Evolutionary conservation across 2,113 vertebrate genomes (phyloP), one percentile per base, ranked within the genome.

Genomic region (Sula dactylatra): DNA sequence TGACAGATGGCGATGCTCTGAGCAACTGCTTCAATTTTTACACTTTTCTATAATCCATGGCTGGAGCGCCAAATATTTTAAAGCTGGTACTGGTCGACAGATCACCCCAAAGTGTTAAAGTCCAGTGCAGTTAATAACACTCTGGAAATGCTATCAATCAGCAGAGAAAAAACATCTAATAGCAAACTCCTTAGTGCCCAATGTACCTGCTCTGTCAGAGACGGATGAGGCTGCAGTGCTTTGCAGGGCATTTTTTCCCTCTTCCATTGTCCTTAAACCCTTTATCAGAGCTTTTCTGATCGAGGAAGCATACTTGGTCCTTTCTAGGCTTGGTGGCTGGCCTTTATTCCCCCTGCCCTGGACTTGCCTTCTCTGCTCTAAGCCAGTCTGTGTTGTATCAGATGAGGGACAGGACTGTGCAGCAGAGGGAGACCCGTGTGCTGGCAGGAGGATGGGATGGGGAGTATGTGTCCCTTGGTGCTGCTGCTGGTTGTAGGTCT

Each of bases 61-160:
- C 97, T 95, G 61, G 79, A 93, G 92, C 95, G 88, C 88, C 97
- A 95, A 97, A 91, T 73, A 86, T 96, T 98, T 97, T 96, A 94
- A 95, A 88, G 97, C 93, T 95, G 94, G 96, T 93, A n/a, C 96
- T 25, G 80, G 93, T 97, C 95, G 91, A 97, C 97, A 98, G 97
- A 98, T 98, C 97, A 98, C 92, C 94, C 66, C 88, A 92, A 97
- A 98, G 95, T 97, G 96, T 94, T 92, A 49, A 93, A 94, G 97
- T 97, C 96, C 96, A 56, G 88, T 52, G 92, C 80, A 94, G 93
- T 97, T 98, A 97, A 98, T 98, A 98, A 98, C 91, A 66, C 94
- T 97, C 86, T 96, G 94, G 94, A 97, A 98, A 95, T 11, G 70
- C 81, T 94, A 98, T 98, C 98, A 62, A 96, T 98, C 98, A 98